Base-by-base conservation (phyloP, 2,888 invertebrate species). In the Xylota sylvarum region DNA sequence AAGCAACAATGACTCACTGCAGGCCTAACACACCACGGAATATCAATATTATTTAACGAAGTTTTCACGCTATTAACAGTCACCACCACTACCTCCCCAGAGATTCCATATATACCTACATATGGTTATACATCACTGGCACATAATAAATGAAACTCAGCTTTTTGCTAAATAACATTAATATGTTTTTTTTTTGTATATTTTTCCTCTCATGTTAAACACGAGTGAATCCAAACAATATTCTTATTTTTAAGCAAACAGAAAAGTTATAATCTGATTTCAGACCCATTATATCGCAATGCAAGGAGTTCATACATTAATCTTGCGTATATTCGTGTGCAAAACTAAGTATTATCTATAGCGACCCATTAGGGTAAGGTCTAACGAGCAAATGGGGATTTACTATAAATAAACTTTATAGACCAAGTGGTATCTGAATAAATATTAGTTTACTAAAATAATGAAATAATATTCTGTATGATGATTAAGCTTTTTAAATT, bases 71-170 rank as follows among this genome's bases (percentile, higher is more conserved):
- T 64, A 55, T 74, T 64, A 64, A 43, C 35, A 55, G 19, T 40
- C 62, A 7, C 52, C 40, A 37, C 7, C 37, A 37, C 37, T 10
- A 23, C 52, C 64, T n/a, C 73, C 52, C 23, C 4, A 32, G 64
- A 46, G 64, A 64, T 64, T 43, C 32, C 43, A 32, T 35, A 48
- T 65, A 37, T 23, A 23, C 23, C n/a, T n/a, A n/a, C n/a, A n/a
- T n/a, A n/a, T n/a, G n/a, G n/a, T n/a, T n/a, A n/a, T 46, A 46
- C 17, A 23, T 17, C 30, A 48, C 17, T 40, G 67, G 32, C 23
- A 58, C 56, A 58, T 58, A 40, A 67, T 58, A 67, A 77, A 77
- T 77, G 67, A 9, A 77, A 10, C 50, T 77, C 58, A 67, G 40
- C 77, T 37, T 77, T 67, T 19, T 58, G 65, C 48, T 48, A 37